Evolutionary conservation across 2,888 invertebrate genomes (phyloP).

Genomic region (Electrophaes corylata): DNA sequence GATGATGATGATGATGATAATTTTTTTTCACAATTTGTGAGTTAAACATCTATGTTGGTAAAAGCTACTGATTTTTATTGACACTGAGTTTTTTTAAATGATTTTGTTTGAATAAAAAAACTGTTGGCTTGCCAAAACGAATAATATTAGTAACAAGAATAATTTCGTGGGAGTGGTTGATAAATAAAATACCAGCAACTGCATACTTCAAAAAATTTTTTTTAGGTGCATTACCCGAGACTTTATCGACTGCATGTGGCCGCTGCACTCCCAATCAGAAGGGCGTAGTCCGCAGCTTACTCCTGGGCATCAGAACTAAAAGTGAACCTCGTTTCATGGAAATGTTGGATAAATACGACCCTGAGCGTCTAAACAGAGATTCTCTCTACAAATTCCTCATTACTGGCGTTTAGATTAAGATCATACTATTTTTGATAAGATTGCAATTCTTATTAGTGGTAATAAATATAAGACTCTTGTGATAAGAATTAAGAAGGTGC

Average conservation of each 20-base stretch:
- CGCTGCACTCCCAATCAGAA: conserved; percentile 88
- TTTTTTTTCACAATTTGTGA: no score
- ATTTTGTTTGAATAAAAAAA: no score
- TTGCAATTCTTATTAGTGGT: conserved; percentile 2
- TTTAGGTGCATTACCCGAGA: conserved; percentile 89
- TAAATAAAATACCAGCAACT: no score
- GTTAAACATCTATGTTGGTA: no score
- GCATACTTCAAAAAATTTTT: conserved; percentile 28
- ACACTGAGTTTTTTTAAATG: no score
- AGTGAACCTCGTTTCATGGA: conserved; percentile 87
- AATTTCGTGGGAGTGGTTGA: no score
- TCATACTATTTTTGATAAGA: neutral
- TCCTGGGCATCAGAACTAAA: conserved; percentile 87
- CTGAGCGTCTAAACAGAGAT: conserved; percentile 85
- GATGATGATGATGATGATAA: no score
- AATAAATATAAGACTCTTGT: conserved; percentile 1
- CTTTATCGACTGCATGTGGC: conserved; percentile 86
- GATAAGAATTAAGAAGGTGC: neutral
- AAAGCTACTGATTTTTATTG: no score
- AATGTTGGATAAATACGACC: conserved; percentile 89
- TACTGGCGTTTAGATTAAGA: conserved; percentile 68
- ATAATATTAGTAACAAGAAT: no score
- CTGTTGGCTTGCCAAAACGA: no score
- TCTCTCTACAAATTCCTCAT: conserved; percentile 83
- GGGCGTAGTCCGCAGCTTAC: conserved; percentile 84